A percentile compares a stretch with the other conserved stretches of the same genome.
These are phyloP conservation scores for Stigmatopora argus DNA, from an alignment of 2,113 vertebrate species.

Conservation along the genomic window DNA sequence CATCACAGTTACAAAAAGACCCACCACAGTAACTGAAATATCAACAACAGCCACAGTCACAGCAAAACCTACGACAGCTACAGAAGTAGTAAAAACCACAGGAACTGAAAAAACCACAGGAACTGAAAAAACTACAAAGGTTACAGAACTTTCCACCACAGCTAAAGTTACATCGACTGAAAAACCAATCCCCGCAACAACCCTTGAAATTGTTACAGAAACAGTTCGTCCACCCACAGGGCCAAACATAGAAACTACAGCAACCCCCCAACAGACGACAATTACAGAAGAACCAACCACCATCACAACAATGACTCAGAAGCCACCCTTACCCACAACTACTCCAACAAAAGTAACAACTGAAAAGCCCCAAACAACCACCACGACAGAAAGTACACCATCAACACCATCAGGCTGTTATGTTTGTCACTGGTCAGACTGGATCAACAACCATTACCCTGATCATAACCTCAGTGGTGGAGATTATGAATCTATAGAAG, in stretches of 20 bases:
- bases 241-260: not conserved
- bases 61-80: not conserved
- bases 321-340: not conserved
- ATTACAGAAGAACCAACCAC: not conserved
- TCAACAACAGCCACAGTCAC: not conserved
- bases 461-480: rapidly evolving
- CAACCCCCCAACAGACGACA: not conserved
- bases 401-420: not conserved
- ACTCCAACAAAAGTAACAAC: not conserved
- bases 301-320: slow-evolving; percentile 3
- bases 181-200: not conserved
- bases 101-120: not conserved
- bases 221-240: not conserved
- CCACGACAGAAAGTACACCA: not conserved
- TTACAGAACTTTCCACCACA: not conserved
- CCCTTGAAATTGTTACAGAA: not conserved
- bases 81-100: not conserved
- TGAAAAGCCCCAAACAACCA: not conserved
- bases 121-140: not conserved
- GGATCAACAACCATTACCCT: slow-evolving; percentile 27
- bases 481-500: slow-evolving; percentile 26
- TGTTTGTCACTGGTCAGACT: slow-evolving; percentile 30
- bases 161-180: not conserved
- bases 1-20: slow-evolving; percentile 1
- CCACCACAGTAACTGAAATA: not conserved